phyloP scores from a whole-genome alignment of 2,888 invertebrate species.

The Agonopterix alstromeriana region DNA sequence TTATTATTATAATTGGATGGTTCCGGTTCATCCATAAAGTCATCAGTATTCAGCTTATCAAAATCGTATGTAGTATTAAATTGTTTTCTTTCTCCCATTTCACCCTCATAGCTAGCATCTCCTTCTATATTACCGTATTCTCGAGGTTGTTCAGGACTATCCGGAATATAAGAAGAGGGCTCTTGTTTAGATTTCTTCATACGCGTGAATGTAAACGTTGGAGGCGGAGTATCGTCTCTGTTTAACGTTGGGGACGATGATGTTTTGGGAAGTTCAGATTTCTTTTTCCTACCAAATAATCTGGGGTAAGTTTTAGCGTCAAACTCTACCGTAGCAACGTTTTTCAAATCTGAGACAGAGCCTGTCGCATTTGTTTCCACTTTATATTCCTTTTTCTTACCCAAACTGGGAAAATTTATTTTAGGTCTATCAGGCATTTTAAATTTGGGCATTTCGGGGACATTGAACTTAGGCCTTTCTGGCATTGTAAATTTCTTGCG shows the following conservation, averaged over 20 bases:
- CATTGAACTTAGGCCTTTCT: conserved; percentile 72
- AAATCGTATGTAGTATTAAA: conserved; percentile 68
- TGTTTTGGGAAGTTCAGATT: conserved; percentile 57
- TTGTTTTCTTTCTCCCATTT: conserved; percentile 52
- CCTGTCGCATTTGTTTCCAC: conserved; percentile 48
- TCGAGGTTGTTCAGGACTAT: conserved; percentile 57
- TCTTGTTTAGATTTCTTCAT: conserved; percentile 73
- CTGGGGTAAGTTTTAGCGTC: conserved; percentile 88
- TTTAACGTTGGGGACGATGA: conserved; percentile 71
- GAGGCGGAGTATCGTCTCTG: conserved; percentile 78
- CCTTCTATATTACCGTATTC: conserved; percentile 65
- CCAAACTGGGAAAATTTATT: conserved; percentile 79
- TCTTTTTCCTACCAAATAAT: conserved; percentile 76
- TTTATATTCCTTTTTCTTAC: conserved; percentile 68
- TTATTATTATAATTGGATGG: conserved; percentile 31
- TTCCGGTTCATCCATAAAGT: conserved; percentile 62
- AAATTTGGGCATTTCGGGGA: conserved; percentile 76
- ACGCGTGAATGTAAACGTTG: conserved; percentile 80
- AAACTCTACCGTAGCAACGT: conserved; percentile 79
- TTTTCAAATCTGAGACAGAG: conserved; percentile 51
- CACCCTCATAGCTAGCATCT: conserved; percentile 39
- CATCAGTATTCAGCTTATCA: conserved; percentile 75
- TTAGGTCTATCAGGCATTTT: conserved; percentile 78
- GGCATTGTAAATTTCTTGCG: conserved; percentile 79
- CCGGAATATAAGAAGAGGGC: conserved; percentile 56